Percentiles rank a stretch among this genome's conserved stretches.
phyloP scores from a whole-genome alignment of 2,113 vertebrate species.

The Aix galericulata region DNA sequence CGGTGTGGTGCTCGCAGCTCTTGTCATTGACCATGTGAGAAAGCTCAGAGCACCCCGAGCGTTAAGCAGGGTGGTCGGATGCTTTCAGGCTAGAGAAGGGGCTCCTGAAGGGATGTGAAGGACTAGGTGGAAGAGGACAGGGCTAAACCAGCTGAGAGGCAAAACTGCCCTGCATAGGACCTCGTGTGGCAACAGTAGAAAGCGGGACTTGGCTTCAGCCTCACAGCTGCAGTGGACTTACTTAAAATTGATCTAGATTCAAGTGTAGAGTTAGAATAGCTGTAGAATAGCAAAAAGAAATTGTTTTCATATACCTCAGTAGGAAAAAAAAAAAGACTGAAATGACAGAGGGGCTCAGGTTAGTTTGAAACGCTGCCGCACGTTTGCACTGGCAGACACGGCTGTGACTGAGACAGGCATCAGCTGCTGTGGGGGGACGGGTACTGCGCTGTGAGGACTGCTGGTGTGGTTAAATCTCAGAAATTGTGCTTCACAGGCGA shows the following conservation, averaged over 20 bases:
- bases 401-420: not conserved
- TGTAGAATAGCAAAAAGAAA: not conserved
- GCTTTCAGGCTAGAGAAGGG: rapidly evolving
- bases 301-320: not conserved
- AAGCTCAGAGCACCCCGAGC: not conserved
- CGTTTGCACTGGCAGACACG: not conserved
- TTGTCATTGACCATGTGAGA: not conserved
- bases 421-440: too few relatives aligned
- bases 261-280: not conserved
- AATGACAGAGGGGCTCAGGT: not conserved
- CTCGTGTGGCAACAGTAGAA: not conserved
- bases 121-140: rapidly evolving
- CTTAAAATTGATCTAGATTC: not conserved
- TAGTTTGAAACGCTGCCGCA: not conserved
- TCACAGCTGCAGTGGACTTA: not conserved
- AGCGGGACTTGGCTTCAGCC: not conserved
- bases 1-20: not conserved
- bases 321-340: not conserved
- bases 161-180: not conserved
- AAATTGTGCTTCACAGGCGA: rapidly evolving
- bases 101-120: not conserved
- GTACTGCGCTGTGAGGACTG: not conserved
- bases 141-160: not conserved
- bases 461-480: not conserved
- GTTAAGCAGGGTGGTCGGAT: rapidly evolving